Evolutionary conservation across 2,888 invertebrate species (phyloP).

Genomic region (Ethmia dodecea): DNA sequence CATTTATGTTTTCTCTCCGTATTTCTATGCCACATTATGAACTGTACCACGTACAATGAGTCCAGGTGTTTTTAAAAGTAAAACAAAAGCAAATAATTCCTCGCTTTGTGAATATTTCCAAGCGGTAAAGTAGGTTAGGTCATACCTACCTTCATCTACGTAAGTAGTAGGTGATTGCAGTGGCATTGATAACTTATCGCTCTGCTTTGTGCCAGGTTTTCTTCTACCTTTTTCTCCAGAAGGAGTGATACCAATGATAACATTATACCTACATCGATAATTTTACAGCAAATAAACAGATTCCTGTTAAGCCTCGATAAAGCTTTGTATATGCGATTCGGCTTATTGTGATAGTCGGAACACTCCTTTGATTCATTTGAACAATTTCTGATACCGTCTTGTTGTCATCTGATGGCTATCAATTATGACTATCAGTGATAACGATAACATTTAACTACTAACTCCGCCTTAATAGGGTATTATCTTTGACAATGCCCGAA

Average conservation of each 20-base stretch:
- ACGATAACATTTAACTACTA: no score
- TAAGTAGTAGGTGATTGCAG: slow-evolving; percentile 2
- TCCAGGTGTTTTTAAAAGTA: no score
- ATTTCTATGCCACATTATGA: no score
- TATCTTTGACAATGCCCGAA: no score
- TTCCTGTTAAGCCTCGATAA: slow-evolving; percentile 3
- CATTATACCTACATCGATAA: slow-evolving; percentile 28
- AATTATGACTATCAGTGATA: no score
- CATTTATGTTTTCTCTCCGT: no score
- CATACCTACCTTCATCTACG: slow-evolving; percentile 1
- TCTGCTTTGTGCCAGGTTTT: slow-evolving; percentile 23
- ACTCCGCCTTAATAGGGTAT: no score
- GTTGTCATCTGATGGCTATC: no score
- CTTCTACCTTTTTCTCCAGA: slow-evolving; percentile 7
- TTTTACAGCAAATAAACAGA: slow-evolving; percentile 15
- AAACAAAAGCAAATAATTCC: not conserved
- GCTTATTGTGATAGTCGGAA: slow-evolving; percentile 2
- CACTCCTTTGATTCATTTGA: no score
- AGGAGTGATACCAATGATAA: slow-evolving; percentile 22
- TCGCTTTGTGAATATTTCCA: slow-evolving; percentile 1
- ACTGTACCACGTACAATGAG: no score
- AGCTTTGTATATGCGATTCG: slow-evolving; percentile 3
- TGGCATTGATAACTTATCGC: slow-evolving; percentile 26
- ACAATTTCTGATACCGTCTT: no score
- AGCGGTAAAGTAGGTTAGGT: no score